Percentiles rank a stretch among this genome's conserved stretches.
phyloP scores from a whole-genome alignment of 2,888 invertebrate genomes.

The Strigamia maritima region DNA sequence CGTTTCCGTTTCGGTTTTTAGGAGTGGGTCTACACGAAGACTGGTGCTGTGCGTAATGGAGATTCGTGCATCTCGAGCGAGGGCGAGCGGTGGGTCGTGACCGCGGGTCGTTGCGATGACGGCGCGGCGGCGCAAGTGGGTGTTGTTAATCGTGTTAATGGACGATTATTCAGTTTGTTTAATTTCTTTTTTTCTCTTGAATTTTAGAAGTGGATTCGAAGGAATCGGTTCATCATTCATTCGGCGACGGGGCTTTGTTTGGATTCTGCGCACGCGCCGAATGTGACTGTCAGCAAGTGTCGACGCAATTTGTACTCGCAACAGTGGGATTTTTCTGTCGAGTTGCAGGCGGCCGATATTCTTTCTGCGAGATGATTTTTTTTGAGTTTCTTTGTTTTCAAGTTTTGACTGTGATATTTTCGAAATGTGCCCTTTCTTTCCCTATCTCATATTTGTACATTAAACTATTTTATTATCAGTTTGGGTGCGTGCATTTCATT shows the following conservation, averaged over 20 bases:
- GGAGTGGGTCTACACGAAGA: slow-evolving; percentile 42
- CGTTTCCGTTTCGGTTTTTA: not conserved
- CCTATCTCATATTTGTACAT: not conserved
- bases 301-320: slow-evolving; percentile 42
- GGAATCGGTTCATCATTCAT: slow-evolving; percentile 42
- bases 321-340: slow-evolving; percentile 44
- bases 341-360: slow-evolving; percentile 41
- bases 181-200: not conserved
- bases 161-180: not conserved
- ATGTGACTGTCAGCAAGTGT: slow-evolving; percentile 40
- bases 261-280: slow-evolving; percentile 41
- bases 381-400: not conserved
- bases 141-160: no score
- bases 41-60: slow-evolving; percentile 42
- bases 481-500: not conserved
- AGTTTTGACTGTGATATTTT: not conserved
- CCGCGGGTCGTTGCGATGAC: not conserved
- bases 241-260: slow-evolving; percentile 42
- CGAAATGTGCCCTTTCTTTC: not conserved
- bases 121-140: not conserved
- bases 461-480: not conserved
- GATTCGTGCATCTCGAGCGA: slow-evolving; percentile 40
- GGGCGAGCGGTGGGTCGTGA: not conserved
- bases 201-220: slow-evolving; percentile 43
- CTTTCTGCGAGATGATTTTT: not conserved